Evolutionary conservation across 2,113 vertebrate genomes (phyloP), one percentile per base, ranked within the genome.

Genomic region (Thermophis baileyi): DNA sequence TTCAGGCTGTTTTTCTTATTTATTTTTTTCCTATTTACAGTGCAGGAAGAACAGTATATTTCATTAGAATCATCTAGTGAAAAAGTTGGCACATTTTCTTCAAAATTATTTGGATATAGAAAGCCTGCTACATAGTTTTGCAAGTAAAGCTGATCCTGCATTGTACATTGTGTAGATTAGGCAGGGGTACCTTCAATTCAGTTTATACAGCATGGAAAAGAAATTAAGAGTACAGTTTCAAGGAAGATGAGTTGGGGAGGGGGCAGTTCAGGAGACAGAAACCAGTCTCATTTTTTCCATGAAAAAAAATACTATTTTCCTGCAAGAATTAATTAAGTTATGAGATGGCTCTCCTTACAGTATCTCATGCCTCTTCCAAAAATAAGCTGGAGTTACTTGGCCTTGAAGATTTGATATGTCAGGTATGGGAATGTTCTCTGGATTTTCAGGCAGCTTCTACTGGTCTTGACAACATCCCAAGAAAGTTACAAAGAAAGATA

Each of bases 381-480:
- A 90, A 94, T 54, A 89, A 47, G 2, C 3, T 90, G 35, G 55
- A 93, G 50, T 0, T 40, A 94, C 95, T 89, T 69, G 86, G 94
- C 95, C 95, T 93, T 96, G 96, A 94, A 89, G 90, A n/a, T 92
- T 96, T 92, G 85, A 85, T 44, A 91, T 2, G 25, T 87, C 47
- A 90, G 89, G 94, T 90, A 95, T 55, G 93, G 90, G 92, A 91
- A 91, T 93, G 53, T 89, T 92, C 89, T 0, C 94, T 93, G 60
- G 94, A 95, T 96, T 94, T 85, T 90, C 93, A 92, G 95, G 92
- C 95, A 96, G 94, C 40, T 87, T 94, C 90, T 89, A 12, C 49
- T 90, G 54, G 50, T 86, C 90, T 95, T 87, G 87, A 88, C 93
- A 92, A 95, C 91, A 95, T 94, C 92, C 96, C 94, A 92, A 94